Evolutionary conservation across 2,888 invertebrate species (phyloP), one percentile per base, ranked within the genome.

Genomic region (Incurvaria masculella): DNA sequence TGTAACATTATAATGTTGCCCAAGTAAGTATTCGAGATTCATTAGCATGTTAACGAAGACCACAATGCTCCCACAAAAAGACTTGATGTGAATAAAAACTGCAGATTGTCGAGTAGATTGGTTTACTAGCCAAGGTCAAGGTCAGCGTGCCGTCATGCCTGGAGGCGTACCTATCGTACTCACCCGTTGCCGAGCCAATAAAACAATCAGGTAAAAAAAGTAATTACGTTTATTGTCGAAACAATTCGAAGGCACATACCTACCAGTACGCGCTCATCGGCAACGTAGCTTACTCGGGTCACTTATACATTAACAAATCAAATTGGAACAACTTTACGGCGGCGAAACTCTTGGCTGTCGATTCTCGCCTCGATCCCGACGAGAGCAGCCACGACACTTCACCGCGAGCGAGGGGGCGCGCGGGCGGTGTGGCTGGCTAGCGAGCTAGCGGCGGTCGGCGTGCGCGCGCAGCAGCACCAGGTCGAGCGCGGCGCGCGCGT

Each of bases 401-500:
- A 41, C 21, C 41, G 33, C 33, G 14, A 14, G 33, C 14, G 11
- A 8, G 11, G 18, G 8, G 41, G 6, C 41, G 17, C 43, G 61
- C 40, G 73, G 74, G 58, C 74, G 75, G 58, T 76, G 76, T 18
- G 76, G 78, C 59, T 72, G 74, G 50, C n/a, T 61, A 49, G 61
- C 52, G 33, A 60, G 52, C 23, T 27, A 5, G 3, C 38, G 51
- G 57, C 45, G 65, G 59, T 86, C 85, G 55, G 81, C 79, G 49
- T 81, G 80, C 20, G 94, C 79, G 65, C 87, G 87, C 73, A 86
- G 85, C 48, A 94, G 75, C 80, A 96, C 91, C 45, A 99, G 76
- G 61, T 97, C 92, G 75, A 97, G 84, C 56, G 93, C 93, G 11
- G 93, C 87, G 33, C 85, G 80, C 1, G 98, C 95, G 68, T 99